phyloP scores from a whole-genome alignment of 53 echinoderm and acorn worm genomes.

The Echinometra lucunter region DNA sequence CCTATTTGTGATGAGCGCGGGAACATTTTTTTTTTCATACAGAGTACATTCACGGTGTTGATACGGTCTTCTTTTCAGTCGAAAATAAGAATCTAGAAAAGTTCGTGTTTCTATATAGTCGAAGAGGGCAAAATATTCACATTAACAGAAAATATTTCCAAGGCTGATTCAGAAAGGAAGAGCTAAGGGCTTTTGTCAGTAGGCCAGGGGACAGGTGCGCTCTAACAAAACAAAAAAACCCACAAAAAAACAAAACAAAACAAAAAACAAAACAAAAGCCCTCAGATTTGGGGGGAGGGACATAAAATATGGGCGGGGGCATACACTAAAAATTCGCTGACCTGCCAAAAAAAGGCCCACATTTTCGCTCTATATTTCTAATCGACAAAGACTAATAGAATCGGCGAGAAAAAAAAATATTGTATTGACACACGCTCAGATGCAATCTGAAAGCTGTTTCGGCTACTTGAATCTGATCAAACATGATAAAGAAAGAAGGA shows the following conservation, averaged over 20 bases:
- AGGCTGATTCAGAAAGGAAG: neutral
- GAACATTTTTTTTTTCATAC: neutral
- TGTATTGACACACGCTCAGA: neutral
- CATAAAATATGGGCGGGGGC: too few relatives aligned
- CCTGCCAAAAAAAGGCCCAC: neutral
- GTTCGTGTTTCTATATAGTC: neutral
- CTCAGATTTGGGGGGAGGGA: too few relatives aligned
- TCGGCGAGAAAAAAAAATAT: neutral
- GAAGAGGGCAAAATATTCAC: neutral
- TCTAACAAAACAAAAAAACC: neutral
- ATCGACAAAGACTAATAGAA: neutral
- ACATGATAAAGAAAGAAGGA: neutral
- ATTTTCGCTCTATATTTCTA: neutral
- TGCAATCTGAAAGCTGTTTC: slow-evolving; percentile 16
- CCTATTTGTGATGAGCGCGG: neutral
- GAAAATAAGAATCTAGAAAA: neutral
- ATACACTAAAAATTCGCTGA: too few relatives aligned
- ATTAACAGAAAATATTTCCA: neutral
- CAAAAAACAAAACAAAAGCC: too few relatives aligned
- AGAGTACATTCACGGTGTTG: neutral
- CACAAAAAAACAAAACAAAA: neutral
- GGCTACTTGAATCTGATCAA: slow-evolving; percentile 12
- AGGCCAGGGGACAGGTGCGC: neutral
- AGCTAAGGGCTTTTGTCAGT: neutral
- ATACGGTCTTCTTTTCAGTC: neutral